These are phyloP conservation scores for Acanthococcus lagerstroemiae DNA, from an alignment of 2,888 invertebrate genomes.

Conservation along the genomic window DNA sequence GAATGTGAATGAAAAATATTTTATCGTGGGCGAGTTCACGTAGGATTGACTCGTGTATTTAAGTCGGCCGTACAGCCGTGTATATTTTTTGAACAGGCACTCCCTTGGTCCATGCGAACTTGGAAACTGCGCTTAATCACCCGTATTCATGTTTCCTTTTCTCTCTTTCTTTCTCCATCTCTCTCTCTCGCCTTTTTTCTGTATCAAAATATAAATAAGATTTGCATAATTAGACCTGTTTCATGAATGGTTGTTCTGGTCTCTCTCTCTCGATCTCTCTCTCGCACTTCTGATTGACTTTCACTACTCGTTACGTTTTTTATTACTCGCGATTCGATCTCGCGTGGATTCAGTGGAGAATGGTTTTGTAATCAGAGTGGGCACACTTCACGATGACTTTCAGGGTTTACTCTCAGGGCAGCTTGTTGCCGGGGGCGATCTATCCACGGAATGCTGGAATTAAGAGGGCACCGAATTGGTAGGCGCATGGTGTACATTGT, in stretches of 20 bases:
- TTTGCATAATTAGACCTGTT: background rate
- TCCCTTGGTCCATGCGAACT: conserved; percentile 23
- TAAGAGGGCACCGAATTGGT: too few relatives aligned
- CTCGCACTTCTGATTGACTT: too few relatives aligned
- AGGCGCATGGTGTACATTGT: too few relatives aligned
- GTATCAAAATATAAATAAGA: conserved; percentile 21
- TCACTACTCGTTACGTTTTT: background rate
- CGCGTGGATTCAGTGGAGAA: too few relatives aligned
- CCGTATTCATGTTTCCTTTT: conserved; percentile 12
- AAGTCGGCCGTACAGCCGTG: conserved; percentile 4
- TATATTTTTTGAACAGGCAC: conserved; percentile 6
- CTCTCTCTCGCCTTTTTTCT: too few relatives aligned
- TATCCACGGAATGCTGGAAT: too few relatives aligned
- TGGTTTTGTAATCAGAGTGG: too few relatives aligned
- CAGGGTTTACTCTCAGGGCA: too few relatives aligned
- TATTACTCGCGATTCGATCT: too few relatives aligned
- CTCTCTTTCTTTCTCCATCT: background rate
- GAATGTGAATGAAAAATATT: conserved; percentile 20
- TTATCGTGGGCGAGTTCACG: conserved; percentile 15
- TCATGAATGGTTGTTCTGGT: background rate
- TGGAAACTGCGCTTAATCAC: conserved; percentile 7
- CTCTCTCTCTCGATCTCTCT: background rate
- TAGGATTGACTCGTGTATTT: conserved; percentile 20
- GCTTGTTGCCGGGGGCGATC: too few relatives aligned
- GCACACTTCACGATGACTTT: too few relatives aligned